phyloP scores from a whole-genome alignment of 1,140 invertebrate species.

The Sycobia sp. region DNA sequence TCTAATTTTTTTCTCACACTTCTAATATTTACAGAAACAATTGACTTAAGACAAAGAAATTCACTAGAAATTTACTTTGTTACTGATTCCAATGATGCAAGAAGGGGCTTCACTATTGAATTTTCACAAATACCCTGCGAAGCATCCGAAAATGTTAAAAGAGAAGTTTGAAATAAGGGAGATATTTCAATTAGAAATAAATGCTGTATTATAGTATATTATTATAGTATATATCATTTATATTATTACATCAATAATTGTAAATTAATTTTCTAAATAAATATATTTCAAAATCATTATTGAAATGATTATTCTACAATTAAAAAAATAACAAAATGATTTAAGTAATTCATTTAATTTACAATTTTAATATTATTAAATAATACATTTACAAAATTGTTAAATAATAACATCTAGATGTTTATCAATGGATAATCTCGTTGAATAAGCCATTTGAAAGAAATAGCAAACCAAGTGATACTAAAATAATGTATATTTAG shows the following conservation, averaged over 20 bases:
- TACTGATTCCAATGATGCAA: constrained; percentile 40
- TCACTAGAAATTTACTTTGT: constrained; percentile 42
- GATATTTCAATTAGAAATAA: too few species aligned
- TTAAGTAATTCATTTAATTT: too few species aligned
- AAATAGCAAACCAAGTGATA: too few species aligned
- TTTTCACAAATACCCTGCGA: constrained; percentile 45
- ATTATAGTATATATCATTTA: constrained; percentile 12
- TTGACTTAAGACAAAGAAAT: constrained; percentile 40
- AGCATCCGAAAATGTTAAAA: background rate
- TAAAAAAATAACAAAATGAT: too few species aligned
- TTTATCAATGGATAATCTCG: too few species aligned
- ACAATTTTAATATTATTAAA: too few species aligned
- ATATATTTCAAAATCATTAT: too few species aligned
- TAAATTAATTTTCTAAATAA: background rate
- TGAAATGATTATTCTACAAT: background rate
- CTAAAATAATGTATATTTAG: too few species aligned
- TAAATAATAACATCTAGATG: too few species aligned
- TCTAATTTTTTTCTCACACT: constrained; percentile 19
- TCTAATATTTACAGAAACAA: constrained; percentile 42
- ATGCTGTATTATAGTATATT: background rate
- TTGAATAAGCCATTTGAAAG: too few species aligned
- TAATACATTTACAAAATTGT: too few species aligned
- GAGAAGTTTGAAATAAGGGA: background rate
- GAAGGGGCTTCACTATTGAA: constrained; percentile 46
- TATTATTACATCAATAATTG: constrained; percentile 2